Base-by-base conservation (phyloP, 2,797 vertebrate genomes). In the Nyctibius grandis region DNA sequence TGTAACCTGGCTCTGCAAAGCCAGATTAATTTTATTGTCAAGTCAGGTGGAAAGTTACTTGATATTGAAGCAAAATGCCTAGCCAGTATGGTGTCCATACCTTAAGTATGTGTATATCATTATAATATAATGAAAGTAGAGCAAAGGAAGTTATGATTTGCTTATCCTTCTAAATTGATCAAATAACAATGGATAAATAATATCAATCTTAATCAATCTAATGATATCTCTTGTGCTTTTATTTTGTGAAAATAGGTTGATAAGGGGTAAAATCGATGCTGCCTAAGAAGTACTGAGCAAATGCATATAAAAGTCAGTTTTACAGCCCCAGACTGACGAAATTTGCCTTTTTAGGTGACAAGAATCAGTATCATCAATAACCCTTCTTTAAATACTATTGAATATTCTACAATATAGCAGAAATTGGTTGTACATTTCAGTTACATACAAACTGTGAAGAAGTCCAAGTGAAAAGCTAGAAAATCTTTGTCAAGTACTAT, bases 311-410 rank as follows among this genome's bases (percentile, higher is more conserved):
- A 92, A 84, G 89, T 91, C 67, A 85, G 59, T 68, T 96, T 97
- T 96, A 95, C 78, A 95, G 69, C 65, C 67, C 54, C 40, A 93
- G 93, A 97, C 91, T 97, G 94, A 91, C 95, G 65, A 95, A 23
- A 51, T 93, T 85, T 93, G 38, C 73, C 68, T 73, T 91, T 93
- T 91, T 89, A 96, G 85, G 91, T 85, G 70, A 81, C 69, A 68
- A 72, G 19, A 80, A 95, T 95, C 89, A 59, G 72, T 96, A 86
- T 33, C 54, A 88, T 89, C 93, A 95, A 72, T 56, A 95, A 78
- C 19, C 42, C 38, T 74, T 94, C 75, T 95, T 93, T 90, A 97
- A 97, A 89, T 93, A 67, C 61, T 95, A 92, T 78, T 96, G 79
- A 92, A 89, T 91, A 78, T 81, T 96, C 97, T 94, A 96, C 36